These are phyloP conservation scores for Trissolcus basalis DNA, from an alignment of 1,140 invertebrate species.

Conservation along the genomic window DNA sequence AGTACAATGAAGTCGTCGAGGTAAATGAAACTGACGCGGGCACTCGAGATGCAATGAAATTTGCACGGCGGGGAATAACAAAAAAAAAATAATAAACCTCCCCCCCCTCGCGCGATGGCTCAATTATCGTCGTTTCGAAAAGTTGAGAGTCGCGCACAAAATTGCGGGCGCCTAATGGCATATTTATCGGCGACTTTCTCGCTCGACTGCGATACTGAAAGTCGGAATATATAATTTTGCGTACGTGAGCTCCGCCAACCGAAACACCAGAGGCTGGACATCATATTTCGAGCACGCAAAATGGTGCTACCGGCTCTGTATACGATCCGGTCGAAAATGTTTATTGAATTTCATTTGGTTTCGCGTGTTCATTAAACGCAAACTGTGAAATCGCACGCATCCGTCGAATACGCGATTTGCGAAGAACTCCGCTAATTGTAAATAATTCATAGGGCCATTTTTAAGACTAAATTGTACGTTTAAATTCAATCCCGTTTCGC, in stretches of 20 bases:
- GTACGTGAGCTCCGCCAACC: not conserved
- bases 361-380: not conserved
- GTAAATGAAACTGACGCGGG: constrained; percentile 32
- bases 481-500: too few species aligned
- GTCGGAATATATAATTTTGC: constrained; percentile 30
- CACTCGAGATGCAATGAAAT: too few species aligned
- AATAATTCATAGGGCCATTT: not conserved
- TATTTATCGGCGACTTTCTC: constrained; percentile 62
- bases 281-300: not conserved
- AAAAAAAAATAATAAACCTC: too few species aligned
- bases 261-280: not conserved
- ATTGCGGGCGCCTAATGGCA: constrained; percentile 66
- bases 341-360: constrained; percentile 1
- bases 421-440: not conserved
- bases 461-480: too few species aligned
- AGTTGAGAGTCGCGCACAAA: too few species aligned
- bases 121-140: constrained; percentile 63
- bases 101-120: constrained; percentile 61
- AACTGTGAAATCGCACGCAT: not conserved
- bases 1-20: constrained; percentile 50
- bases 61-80: too few species aligned
- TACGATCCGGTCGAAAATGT: not conserved
- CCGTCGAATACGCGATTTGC: not conserved
- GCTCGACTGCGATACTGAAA: constrained; percentile 23
- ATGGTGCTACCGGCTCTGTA: not conserved